Base-by-base conservation (phyloP, 2,888 invertebrate genomes). In the Agrochola lota region DNA sequence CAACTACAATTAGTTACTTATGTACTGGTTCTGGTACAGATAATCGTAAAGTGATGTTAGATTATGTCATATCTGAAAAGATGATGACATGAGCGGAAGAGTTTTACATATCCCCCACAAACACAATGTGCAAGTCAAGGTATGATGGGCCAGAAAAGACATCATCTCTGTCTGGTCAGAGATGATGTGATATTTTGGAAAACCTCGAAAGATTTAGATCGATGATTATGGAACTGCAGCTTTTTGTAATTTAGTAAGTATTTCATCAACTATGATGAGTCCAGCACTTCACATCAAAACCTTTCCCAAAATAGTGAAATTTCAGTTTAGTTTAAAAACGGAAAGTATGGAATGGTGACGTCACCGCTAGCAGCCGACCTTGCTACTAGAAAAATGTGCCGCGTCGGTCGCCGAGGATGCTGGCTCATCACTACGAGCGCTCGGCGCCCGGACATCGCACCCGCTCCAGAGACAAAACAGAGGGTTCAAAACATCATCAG, bases 361-460 rank as follows among this genome's bases (percentile, higher is more conserved):
- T 96, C 95, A 96, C 87, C 87, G 91, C 90, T 91, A 92, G 93
- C 92, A 91, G 90, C 90, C 95, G 97, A 97, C 97, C 97, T 97
- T 97, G 97, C 95, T 90, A 95, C 96, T 96, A 95, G 96, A 97
- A 97, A 97, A 97, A 97, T 96, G 96, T 96, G 97, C 96, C 95
- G 96, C 95, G 96, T 96, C 93, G 95, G 92, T 86, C 91, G 90
- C 90, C 87, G 92, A 92, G 91, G 90, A 87, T 91, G 96, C 96
- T 95, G 92, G 94, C 95, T 96, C 96, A 95, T 95, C 96, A 95
- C 91, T 90, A 91, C 91, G 84, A 71, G 78, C 91, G 90, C 85
- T 85, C 88, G 90, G 87, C 90, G 91, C 89, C 89, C 87, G 89
- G 88, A 74, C 89, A 88, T 90, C 91, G 90, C 92, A 90, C 93